Evolutionary conservation across 2,113 vertebrate genomes (phyloP).

Genomic region (Seriola rivoliana): DNA sequence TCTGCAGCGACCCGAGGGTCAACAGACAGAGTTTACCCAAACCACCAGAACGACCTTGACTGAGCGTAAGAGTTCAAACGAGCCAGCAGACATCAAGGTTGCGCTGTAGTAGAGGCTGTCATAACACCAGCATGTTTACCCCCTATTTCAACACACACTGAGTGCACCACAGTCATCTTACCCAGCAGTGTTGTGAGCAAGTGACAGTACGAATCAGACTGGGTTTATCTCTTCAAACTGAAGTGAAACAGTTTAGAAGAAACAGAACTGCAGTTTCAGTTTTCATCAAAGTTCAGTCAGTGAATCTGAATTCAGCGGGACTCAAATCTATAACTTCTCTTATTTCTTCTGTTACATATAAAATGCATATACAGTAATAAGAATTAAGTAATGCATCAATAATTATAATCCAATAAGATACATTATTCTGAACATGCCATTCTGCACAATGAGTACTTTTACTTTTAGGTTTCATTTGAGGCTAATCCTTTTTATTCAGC

Average conservation of each 20-base stretch:
- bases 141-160: slow-evolving; percentile 37
- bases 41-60: slow-evolving; percentile 51
- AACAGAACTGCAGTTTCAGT: not conserved
- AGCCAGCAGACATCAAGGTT: slow-evolving; percentile 21
- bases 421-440: not conserved
- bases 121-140: slow-evolving; percentile 30
- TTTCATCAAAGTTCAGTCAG: not conserved
- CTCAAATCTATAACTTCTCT: not conserved
- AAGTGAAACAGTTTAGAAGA: too few species aligned
- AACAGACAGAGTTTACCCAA: slow-evolving; percentile 38
- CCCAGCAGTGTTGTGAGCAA: not conserved
- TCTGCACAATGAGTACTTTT: not conserved
- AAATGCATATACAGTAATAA: too few species aligned
- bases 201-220: not conserved
- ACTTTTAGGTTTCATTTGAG: not conserved
- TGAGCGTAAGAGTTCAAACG: slow-evolving; percentile 37
- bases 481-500: not conserved
- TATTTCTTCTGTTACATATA: too few species aligned
- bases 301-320: not conserved
- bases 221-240: not conserved
- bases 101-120: slow-evolving; percentile 14
- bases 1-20: slow-evolving; percentile 13
- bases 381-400: not conserved
- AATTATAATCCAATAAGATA: not conserved
- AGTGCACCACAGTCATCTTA: not conserved